Evolutionary conservation across 2,113 vertebrate genomes (phyloP), one percentile per base, ranked within the genome.

Genomic region (Porphyrio hochstetteri): DNA sequence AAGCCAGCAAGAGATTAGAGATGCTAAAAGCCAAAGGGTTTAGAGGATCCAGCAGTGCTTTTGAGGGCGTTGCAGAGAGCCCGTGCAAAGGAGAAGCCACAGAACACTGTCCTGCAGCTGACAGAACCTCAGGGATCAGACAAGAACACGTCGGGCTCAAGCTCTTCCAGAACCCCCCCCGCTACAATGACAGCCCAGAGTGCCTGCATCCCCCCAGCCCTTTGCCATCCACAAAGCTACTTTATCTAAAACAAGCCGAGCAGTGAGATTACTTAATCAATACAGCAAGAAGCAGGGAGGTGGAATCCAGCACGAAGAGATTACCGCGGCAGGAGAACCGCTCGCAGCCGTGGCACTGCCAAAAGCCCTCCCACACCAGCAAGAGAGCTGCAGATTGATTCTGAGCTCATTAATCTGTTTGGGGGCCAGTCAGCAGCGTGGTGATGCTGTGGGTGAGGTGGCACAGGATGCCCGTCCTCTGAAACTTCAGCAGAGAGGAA

Each of bases 381-480:
- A 17, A 96, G 67, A 0, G 31, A 92, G 68, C 83, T 93, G 97
- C 93, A 94, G 76, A 86, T 96, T 96, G 96, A 96, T 96, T 94
- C 60, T 83, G 79, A 95, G 75, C 94, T 95, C 85, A 91, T 96
- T 95, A 92, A 91, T 83, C 81, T 77, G 64, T 44, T 57, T 36
- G 2, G 27, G 86, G 70, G 71, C 60, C 76, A 87, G 75, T 21
- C 53, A 1, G 64, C 86, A 57, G 91, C 20, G 2, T 14, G 4
- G 67, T 46, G 74, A 82, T 60, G 56, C 74, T 5, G 2, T 19
- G 52, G 69, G 91, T 8, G 0, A 60, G 74, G 75, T 5, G 0
- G 44, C 75, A 28, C 1, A 1, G 1, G 6, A 28, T 4, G 1
- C 42, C 42, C 44, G 57, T 9, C 59, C 36, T 52, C 61, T 33